These are phyloP conservation scores for Nasonia giraulti DNA, from an alignment of 1,140 invertebrate genomes.

Conservation along the genomic window DNA sequence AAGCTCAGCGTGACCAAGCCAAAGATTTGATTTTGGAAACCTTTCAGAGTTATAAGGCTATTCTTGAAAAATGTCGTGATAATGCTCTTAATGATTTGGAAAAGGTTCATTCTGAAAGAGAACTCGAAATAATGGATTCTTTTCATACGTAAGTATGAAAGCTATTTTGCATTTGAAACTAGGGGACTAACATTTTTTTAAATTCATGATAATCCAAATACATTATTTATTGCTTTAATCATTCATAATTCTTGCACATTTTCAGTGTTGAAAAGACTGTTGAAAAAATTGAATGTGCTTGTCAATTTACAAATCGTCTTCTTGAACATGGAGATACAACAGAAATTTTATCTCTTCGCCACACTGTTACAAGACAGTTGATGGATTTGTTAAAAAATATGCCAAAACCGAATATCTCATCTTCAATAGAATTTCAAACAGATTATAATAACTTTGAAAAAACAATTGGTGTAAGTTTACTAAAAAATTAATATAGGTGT, in stretches of 20 bases:
- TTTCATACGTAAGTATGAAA: conserved; percentile 78
- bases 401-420: conserved; percentile 85
- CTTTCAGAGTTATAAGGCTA: conserved; percentile 87
- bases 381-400: conserved; percentile 85
- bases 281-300: conserved; percentile 89
- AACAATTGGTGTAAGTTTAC: conserved; percentile 74
- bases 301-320: conserved; percentile 86
- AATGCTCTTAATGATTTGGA: conserved; percentile 85
- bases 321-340: conserved; percentile 87
- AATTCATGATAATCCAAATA: neutral
- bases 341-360: conserved; percentile 88
- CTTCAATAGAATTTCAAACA: conserved; percentile 87
- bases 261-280: conserved; percentile 83
- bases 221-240: neutral
- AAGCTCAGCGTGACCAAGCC: conserved; percentile 90
- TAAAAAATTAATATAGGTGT: neutral
- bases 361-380: conserved; percentile 84
- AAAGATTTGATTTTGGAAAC: conserved; percentile 89
- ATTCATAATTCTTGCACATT: conserved; percentile 43
- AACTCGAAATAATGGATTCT: conserved; percentile 91
- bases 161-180: conserved; percentile 28
- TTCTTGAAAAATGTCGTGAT: conserved; percentile 87
- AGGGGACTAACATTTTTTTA: no score
- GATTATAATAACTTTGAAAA: conserved; percentile 86
- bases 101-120: conserved; percentile 86